Evolutionary conservation across 2,797 vertebrate genomes (phyloP).

Genomic region (Esox lucius): DNA sequence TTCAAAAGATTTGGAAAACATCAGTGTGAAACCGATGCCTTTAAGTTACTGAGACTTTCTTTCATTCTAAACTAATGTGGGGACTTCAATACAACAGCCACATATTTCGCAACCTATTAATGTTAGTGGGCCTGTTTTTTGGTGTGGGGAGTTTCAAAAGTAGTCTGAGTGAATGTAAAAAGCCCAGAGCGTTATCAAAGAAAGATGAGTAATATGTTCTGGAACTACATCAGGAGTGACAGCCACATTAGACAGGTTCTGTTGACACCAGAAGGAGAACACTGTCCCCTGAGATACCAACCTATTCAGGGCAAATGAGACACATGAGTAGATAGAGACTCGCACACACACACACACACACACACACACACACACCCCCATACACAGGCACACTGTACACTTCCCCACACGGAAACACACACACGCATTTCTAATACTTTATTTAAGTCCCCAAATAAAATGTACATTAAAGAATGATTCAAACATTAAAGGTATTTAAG

Average conservation of each 20-base stretch:
- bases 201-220: background rate
- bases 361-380: background rate
- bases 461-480: too few species aligned
- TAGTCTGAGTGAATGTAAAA: background rate
- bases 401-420: background rate
- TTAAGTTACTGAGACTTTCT: background rate
- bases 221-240: slow-evolving; percentile 16
- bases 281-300: background rate
- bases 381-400: background rate
- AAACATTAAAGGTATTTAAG: too few species aligned
- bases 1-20: background rate
- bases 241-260: slow-evolving; percentile 10
- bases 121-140: background rate
- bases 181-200: background rate
- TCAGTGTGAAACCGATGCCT: background rate
- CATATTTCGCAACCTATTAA: background rate
- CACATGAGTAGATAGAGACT: background rate
- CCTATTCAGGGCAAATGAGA: slow-evolving; percentile 3
- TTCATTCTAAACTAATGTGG: background rate
- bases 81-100: background rate
- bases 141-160: background rate
- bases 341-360: background rate
- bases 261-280: slow-evolving; percentile 22
- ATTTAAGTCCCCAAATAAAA: too few species aligned
- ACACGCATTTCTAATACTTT: too few species aligned